Evolutionary conservation across 2,797 vertebrate genomes (phyloP), one percentile per base, ranked within the genome.

Genomic region (Tenualosa ilisha): DNA sequence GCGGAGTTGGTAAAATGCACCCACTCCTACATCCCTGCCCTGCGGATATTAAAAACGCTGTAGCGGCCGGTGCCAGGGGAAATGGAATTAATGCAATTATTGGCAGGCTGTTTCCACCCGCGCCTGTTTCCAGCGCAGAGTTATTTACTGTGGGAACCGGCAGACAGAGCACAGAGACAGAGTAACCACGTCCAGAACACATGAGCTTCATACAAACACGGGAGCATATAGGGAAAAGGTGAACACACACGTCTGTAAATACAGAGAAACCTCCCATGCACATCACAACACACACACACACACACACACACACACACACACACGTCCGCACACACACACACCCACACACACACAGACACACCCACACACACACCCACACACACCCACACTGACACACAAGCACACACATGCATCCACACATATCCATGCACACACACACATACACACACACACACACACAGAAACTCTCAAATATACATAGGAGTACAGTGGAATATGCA

Each of bases 381-480:
- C 65, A 12, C 63, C 31, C 24, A 37, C 63, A 68, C 26, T n/a
- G n/a, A 37, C 63, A 68, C 63, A 68, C 63, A 68, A 24, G 31
- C 26, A 37, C 65, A 68, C 26, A 72, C 65, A 37, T 26, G 15
- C 26, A 72, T n/a, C n/a, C 65, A 63, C 59, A 24, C 59, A 63
- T 22, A 24, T 20, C n/a, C 59, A n/a, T n/a, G n/a, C 59, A 24
- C 59, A 63, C 59, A 63, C 59, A 63, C 20, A 63, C 22, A 63
- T 22, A 63, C 59, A 63, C 59, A 63, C 59, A 63, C 37, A 88
- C 87, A 86, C 86, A 83, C 85, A 89, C 84, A 90, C 88, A 88
- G 86, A 86, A 87, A 88, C 22, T 1, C 59, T 6, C 15, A 63
- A 22, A 63, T 2, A 24, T 5, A 13, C 51, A 53, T 15, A 53